phyloP scores from a whole-genome alignment of 2,113 vertebrate species.

The Pomatorhinus ruficollis region DNA sequence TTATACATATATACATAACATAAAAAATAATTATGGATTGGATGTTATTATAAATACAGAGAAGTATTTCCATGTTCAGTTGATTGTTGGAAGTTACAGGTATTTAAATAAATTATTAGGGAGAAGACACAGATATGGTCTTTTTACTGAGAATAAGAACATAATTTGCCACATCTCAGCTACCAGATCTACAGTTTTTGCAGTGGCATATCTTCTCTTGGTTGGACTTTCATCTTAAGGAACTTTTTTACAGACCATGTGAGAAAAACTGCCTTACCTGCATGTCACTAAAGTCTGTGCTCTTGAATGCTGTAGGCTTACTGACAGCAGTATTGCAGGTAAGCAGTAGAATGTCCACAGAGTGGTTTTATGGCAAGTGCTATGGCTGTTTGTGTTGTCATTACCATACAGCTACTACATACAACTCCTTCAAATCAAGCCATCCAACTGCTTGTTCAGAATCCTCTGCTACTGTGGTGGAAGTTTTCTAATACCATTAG shows the following conservation, averaged over 20 bases:
- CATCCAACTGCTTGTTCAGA: neutral
- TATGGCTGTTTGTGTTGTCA: neutral
- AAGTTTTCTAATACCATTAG: neutral
- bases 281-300: neutral
- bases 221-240: neutral
- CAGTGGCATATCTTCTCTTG: neutral
- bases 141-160: neutral
- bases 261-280: neutral
- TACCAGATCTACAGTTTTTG: neutral
- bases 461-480: neutral
- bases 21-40: neutral
- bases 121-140: neutral
- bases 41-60: neutral
- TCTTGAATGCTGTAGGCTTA: neutral
- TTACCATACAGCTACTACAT: neutral
- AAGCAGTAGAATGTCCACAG: neutral
- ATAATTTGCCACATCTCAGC: neutral
- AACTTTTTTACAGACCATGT: neutral
- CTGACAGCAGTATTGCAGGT: neutral
- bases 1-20: neutral
- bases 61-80: neutral
- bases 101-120: neutral
- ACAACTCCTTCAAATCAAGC: neutral
- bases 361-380: neutral
- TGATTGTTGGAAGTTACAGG: neutral